Conservation (phyloP, 1,140 invertebrate genomes). For the Sycobia sp. region DNA sequence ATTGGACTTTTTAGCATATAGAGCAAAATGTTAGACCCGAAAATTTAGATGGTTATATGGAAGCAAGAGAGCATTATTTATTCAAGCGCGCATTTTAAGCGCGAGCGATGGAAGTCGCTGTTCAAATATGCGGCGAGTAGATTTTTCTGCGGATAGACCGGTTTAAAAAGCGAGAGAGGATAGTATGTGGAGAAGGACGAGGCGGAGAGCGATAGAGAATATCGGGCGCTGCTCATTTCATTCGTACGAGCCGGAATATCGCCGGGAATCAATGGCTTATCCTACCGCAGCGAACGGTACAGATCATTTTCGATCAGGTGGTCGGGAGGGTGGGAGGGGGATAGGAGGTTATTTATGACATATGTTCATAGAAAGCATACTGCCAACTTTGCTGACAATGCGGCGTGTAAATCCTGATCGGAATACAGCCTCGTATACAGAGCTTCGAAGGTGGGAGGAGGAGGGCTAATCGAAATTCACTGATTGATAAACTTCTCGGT, state of each 20-base stretch:
- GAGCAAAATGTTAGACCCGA: too few species aligned
- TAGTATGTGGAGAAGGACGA: neutral
- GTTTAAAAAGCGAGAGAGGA: too few species aligned
- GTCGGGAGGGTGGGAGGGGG: too few species aligned
- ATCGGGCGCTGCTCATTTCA: neutral
- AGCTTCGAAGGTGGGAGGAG: neutral
- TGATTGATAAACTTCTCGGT: conserved; percentile 21
- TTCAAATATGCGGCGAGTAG: neutral
- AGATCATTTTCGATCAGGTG: too few species aligned
- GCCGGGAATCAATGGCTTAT: conserved; percentile 12
- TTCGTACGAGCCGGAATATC: conserved; percentile 5
- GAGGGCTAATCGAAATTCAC: conserved; percentile 9
- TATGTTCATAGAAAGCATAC: conserved; percentile 24
- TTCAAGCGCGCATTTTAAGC: neutral
- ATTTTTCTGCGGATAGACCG: neutral
- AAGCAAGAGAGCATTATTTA: too few species aligned
- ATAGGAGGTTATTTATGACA: neutral
- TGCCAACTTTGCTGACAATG: conserved; percentile 9
- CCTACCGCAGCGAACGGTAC: neutral
- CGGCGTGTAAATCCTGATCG: conserved; percentile 7
- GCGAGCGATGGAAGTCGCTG: neutral
- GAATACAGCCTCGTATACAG: too few species aligned
- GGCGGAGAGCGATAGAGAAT: neutral
- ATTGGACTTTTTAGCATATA: too few species aligned
- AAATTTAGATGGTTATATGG: too few species aligned